Evolutionary conservation across 2,797 vertebrate species (phyloP).

Genomic region (Pseudocheirus occidentalis): DNA sequence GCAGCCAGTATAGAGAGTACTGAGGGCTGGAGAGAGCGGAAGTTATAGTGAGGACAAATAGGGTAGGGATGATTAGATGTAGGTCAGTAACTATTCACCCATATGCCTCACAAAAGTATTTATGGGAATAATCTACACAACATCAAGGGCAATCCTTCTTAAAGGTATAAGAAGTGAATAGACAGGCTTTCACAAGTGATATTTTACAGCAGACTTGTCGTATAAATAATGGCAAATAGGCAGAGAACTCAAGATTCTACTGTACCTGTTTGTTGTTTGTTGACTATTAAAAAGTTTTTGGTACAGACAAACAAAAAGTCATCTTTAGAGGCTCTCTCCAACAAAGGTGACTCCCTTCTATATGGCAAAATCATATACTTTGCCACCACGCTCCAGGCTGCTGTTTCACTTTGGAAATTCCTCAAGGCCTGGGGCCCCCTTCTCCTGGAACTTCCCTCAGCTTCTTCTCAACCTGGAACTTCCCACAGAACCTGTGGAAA

Average conservation of each 20-base stretch:
- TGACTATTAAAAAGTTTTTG: neutral
- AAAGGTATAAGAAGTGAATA: neutral
- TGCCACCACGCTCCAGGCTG: neutral
- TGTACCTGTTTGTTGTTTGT: neutral
- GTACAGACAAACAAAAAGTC: neutral
- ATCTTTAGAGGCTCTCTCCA: neutral
- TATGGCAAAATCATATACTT: neutral
- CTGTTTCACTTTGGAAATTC: neutral
- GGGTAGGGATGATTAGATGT: neutral
- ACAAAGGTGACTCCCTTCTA: neutral
- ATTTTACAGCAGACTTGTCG: neutral
- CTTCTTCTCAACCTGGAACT: neutral
- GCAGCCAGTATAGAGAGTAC: neutral
- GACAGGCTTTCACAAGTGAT: neutral
- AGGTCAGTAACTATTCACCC: neutral
- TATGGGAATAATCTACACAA: neutral
- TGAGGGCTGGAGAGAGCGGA: neutral
- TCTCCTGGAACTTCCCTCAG: neutral
- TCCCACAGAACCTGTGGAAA: neutral
- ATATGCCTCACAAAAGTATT: neutral
- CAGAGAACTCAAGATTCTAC: neutral
- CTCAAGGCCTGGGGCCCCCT: neutral
- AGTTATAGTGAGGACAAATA: neutral
- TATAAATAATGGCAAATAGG: neutral
- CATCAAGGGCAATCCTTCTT: neutral